phyloP scores from a whole-genome alignment of 2,888 invertebrate species.

The Barypeithes pellucidus region DNA sequence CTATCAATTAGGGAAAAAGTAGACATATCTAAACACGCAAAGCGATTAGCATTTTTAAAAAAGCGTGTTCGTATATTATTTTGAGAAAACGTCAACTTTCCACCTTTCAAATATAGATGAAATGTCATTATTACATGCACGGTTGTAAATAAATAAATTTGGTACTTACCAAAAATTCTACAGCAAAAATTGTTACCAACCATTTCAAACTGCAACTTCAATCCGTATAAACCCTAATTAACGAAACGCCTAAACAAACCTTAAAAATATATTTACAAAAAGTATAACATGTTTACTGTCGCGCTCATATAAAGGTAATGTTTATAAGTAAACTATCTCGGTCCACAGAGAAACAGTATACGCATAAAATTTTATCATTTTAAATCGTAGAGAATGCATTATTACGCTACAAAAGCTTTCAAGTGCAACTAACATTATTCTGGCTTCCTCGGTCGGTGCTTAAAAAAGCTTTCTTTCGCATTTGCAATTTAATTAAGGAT shows the following conservation, averaged over 20 bases:
- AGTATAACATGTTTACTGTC: slow-evolving; percentile 13
- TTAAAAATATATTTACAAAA: slow-evolving; percentile 22
- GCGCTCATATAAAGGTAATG: slow-evolving; percentile 16
- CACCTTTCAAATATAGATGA: too few species aligned
- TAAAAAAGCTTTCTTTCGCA: slow-evolving; percentile 44
- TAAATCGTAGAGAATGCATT: slow-evolving; percentile 27
- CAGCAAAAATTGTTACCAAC: not conserved
- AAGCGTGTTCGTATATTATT: too few species aligned
- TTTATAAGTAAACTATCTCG: slow-evolving; percentile 24
- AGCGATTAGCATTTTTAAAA: too few species aligned
- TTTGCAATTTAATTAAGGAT: slow-evolving; percentile 34
- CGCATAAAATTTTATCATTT: slow-evolving; percentile 7
- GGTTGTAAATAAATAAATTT: too few species aligned
- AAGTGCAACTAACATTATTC: slow-evolving; percentile 45
- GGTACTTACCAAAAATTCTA: slow-evolving; percentile 5
- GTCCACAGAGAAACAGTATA: slow-evolving; percentile 26
- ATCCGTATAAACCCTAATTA: not conserved
- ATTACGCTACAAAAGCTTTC: slow-evolving; percentile 36
- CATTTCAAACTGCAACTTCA: slow-evolving; percentile 16
- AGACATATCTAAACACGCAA: too few species aligned
- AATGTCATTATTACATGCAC: too few species aligned
- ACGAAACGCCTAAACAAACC: not conserved
- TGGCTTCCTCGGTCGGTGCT: slow-evolving; percentile 37
- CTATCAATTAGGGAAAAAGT: too few species aligned
- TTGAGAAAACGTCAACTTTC: too few species aligned